phyloP scores from a whole-genome alignment of 2,888 invertebrate species.

The Leistus spinibarbis region DNA sequence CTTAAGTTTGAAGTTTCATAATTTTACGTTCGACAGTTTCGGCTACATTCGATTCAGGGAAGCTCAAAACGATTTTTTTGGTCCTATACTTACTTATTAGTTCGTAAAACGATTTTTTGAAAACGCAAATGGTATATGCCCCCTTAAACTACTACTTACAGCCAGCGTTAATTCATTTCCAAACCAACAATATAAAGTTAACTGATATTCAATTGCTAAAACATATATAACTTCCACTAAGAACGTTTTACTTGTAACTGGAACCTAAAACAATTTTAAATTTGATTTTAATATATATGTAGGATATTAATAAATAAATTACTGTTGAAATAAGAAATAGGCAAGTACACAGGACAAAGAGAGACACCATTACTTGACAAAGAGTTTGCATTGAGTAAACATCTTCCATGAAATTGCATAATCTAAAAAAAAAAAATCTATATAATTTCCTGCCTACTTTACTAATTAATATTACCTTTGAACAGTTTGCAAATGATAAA shows the following conservation, averaged over 20 bases:
- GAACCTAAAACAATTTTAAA: slow-evolving; percentile 39
- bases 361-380: slow-evolving; percentile 50
- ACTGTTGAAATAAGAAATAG: slow-evolving; percentile 53
- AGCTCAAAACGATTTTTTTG: too few relatives aligned
- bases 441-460: background rate
- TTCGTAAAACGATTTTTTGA: too few relatives aligned
- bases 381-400: slow-evolving; percentile 50
- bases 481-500: slow-evolving; percentile 50
- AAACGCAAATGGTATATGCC: too few relatives aligned
- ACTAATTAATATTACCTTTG: slow-evolving; percentile 44
- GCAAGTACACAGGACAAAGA: slow-evolving; percentile 53
- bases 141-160: too few relatives aligned
- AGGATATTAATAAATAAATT: slow-evolving; percentile 31
- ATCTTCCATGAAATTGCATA: slow-evolving; percentile 49
- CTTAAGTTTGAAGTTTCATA: too few relatives aligned
- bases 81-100: too few relatives aligned
- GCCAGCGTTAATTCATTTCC: slow-evolving; percentile 53
- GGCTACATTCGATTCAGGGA: too few relatives aligned
- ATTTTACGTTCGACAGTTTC: too few relatives aligned
- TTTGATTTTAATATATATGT: background rate
- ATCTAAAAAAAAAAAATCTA: slow-evolving; percentile 46
- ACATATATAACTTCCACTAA: slow-evolving; percentile 51
- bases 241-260: slow-evolving; percentile 51
- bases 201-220: slow-evolving; percentile 51
- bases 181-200: slow-evolving; percentile 50